Conservation (phyloP, 2,113 vertebrate genomes). For the Ranitomeya variabilis region DNA sequence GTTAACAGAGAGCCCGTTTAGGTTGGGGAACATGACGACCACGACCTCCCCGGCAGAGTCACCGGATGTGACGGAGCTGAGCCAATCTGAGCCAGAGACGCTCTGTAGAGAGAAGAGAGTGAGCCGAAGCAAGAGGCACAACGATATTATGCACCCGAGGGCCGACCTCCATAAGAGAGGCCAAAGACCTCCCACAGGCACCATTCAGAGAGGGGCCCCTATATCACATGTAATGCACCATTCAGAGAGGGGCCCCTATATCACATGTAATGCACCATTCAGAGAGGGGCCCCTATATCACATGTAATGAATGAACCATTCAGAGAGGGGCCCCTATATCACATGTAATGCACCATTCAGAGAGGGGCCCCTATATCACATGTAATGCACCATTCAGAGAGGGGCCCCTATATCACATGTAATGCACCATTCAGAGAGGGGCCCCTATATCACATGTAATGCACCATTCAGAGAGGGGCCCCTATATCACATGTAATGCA, state of each 20-base stretch:
- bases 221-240: too few relatives aligned
- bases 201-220: not conserved
- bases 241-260: too few relatives aligned
- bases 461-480: not conserved
- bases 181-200: too few relatives aligned
- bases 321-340: not conserved
- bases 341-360: not conserved
- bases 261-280: too few relatives aligned
- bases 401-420: not conserved
- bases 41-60: constrained; percentile 86
- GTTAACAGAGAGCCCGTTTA: constrained; percentile 69
- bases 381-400: not conserved
- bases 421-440: not conserved
- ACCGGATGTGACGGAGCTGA: constrained; percentile 77
- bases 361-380: not conserved
- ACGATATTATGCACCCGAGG: too few relatives aligned
- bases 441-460: not conserved
- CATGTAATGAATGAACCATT: too few relatives aligned
- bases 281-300: not conserved
- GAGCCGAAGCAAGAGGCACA: not conserved
- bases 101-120: constrained; percentile 73
- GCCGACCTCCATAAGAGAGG: not conserved
- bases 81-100: constrained; percentile 88
- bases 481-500: too few relatives aligned
- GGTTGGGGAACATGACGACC: constrained; percentile 76